Evolutionary conservation across 2,113 vertebrate genomes (phyloP), one percentile per base, ranked within the genome.

Genomic region (Erinaceus europaeus): DNA sequence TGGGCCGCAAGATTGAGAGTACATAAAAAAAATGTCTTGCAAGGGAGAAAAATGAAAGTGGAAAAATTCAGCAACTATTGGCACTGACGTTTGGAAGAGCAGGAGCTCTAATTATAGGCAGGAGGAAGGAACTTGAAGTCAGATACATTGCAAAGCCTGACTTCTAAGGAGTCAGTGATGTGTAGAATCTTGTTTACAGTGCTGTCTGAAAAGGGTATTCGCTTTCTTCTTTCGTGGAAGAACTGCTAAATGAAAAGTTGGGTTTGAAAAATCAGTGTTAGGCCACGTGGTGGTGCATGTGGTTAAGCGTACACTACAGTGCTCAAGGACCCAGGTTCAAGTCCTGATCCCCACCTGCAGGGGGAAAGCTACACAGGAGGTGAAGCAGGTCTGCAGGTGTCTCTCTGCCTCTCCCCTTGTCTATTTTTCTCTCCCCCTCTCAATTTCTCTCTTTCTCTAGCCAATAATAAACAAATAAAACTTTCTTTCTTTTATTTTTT

Each of bases 191-290:
- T n/a, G 17, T 42, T 53, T 53, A 50, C n/a, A n/a, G n/a, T 72
- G 27, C 40, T 77, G 84, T 91, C 40, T 74, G 36, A 53, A 53
- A 91, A 62, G 69, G 23, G 20, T n/a, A n/a, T n/a, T n/a, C n/a
- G n/a, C n/a, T n/a, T n/a, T n/a, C n/a, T n/a, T 52, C 12, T 42
- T 67, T 82, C 20, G 55, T 34, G 46, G 29, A 38, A 77, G 29
- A 64, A 73, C 71, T 50, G 42, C 4, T 44, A n/a, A 75, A 46
- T 55, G 29, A 42, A 14, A 10, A 18, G 23, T 73, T 59, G 81
- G 7, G 21, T 4, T 29, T 82, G 42, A 61, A 87, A 57, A 27
- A n/a, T n/a, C n/a, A n/a, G n/a, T n/a, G n/a, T n/a, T n/a, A n/a
- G n/a, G n/a, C n/a, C n/a, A n/a, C n/a, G n/a, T n/a, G n/a, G n/a